These are phyloP conservation scores for Congeria kusceri DNA, from an alignment of 2,888 invertebrate species.

Conservation along the genomic window DNA sequence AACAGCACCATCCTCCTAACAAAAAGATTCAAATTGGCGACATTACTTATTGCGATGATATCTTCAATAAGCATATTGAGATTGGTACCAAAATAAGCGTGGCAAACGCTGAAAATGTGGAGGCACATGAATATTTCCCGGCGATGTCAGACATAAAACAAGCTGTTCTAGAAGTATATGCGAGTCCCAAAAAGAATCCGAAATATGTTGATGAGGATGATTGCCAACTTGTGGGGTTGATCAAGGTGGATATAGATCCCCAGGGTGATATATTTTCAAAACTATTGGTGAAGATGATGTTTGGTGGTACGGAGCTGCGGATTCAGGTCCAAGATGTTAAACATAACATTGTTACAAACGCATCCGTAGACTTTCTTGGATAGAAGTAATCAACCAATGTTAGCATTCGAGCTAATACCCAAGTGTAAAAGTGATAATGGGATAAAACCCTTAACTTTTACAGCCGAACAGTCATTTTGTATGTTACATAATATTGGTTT, in stretches of 20 bases:
- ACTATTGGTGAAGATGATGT: too few relatives aligned
- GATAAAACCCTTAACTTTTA: too few relatives aligned
- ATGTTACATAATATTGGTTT: too few relatives aligned
- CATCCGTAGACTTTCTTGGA: slow-evolving; percentile 11
- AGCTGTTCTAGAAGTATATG: slow-evolving; percentile 50
- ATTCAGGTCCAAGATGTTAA: slow-evolving; percentile 40
- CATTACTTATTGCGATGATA: slow-evolving; percentile 28
- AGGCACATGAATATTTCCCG: slow-evolving; percentile 38
- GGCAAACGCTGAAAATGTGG: slow-evolving; percentile 7
- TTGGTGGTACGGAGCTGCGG: too few relatives aligned
- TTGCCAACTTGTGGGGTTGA: slow-evolving; percentile 34
- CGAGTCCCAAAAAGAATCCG: slow-evolving; percentile 30
- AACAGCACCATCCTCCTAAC: slow-evolving; percentile 10
- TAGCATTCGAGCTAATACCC: too few relatives aligned
- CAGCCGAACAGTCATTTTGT: too few relatives aligned
- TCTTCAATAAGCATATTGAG: too few relatives aligned
- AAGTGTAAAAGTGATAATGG: too few relatives aligned
- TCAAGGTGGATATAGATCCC: too few relatives aligned
- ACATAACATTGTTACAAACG: neutral
- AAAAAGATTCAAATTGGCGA: slow-evolving; percentile 20
- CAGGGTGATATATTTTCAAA: slow-evolving; percentile 30
- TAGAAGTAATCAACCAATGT: too few relatives aligned
- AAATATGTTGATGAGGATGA: slow-evolving; percentile 35
- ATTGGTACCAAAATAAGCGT: slow-evolving; percentile 30
- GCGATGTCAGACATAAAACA: slow-evolving; percentile 21